These are phyloP conservation scores for Salvelinus fontinalis DNA, from an alignment of 2,113 vertebrate genomes.

Conservation along the genomic window DNA sequence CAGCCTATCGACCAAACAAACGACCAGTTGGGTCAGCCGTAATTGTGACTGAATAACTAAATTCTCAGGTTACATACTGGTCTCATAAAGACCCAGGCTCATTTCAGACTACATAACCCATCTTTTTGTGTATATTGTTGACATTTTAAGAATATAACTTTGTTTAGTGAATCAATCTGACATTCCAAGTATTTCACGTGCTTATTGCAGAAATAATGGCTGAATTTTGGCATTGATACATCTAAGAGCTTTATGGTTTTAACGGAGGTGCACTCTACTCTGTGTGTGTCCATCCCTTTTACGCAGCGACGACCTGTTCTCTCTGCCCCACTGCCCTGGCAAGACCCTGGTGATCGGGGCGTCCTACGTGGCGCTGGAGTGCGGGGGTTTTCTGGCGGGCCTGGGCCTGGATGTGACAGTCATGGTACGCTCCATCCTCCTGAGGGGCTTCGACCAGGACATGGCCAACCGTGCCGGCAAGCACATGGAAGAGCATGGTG, in stretches of 20 bases:
- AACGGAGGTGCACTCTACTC: background rate
- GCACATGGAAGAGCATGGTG: conserved; percentile 85
- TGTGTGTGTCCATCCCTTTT: background rate
- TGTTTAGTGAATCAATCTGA: too few species aligned
- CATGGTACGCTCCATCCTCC: conserved; percentile 93
- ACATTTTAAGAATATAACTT: too few species aligned
- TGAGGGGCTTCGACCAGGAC: conserved; percentile 94
- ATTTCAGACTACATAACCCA: too few species aligned
- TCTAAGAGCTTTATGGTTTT: background rate
- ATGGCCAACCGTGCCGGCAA: conserved; percentile 89
- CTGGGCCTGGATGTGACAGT: conserved; percentile 90
- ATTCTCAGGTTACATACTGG: too few species aligned
- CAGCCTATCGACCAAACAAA: too few species aligned
- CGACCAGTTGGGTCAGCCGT: too few species aligned
- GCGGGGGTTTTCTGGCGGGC: conserved; percentile 90
- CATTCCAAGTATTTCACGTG: background rate
- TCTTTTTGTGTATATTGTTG: too few species aligned
- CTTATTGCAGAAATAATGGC: background rate
- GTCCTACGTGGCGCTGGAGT: conserved; percentile 93
- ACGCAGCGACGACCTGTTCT: conserved; percentile 93
- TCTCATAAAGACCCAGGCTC: too few species aligned
- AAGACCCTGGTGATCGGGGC: conserved; percentile 92
- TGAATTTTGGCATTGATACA: background rate
- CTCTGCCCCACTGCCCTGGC: conserved; percentile 89
- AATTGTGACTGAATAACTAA: too few species aligned